These are phyloP conservation scores for Nesometra sesokonis DNA, from an alignment of 35 echinoderm and acorn worm species.

Conservation along the genomic window DNA sequence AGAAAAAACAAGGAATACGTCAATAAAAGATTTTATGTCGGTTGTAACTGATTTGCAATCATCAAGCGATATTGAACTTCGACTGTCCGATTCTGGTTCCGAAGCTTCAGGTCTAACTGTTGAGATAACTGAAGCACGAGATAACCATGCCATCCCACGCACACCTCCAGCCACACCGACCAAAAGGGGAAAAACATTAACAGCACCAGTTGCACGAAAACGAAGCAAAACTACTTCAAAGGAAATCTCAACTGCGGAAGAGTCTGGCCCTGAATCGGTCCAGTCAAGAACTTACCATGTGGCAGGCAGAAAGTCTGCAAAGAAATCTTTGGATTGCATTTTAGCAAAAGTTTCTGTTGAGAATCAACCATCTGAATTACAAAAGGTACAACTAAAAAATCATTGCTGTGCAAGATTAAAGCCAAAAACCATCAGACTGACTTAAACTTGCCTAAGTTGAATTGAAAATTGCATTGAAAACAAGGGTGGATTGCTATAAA, in stretches of 20 bases:
- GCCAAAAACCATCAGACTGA: too few relatives aligned
- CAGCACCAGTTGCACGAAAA: neutral
- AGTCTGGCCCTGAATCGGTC: neutral
- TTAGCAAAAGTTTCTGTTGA: neutral
- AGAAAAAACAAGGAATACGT: neutral
- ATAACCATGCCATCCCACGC: neutral
- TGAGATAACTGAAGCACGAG: neutral
- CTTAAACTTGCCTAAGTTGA: too few relatives aligned
- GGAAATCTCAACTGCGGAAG: neutral
- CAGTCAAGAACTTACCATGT: neutral
- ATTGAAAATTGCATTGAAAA: too few relatives aligned
- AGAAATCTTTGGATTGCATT: neutral
- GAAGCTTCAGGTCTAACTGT: neutral
- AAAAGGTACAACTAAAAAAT: neutral
- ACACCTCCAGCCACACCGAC: constrained; percentile 5
- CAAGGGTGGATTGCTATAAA: too few relatives aligned
- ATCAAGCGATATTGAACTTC: neutral
- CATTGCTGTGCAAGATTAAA: too few relatives aligned
- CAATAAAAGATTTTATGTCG: neutral
- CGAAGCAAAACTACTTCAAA: neutral
- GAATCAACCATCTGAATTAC: neutral
- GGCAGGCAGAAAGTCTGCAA: neutral
- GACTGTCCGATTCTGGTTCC: neutral
- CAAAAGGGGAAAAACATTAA: neutral
- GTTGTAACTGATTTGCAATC: neutral